A percentile compares a stretch with the other conserved stretches of the same genome.
These are phyloP conservation scores for Myiothlypis chrysogaster DNA, from an alignment of 2,797 vertebrate genomes.

Conservation along the genomic window DNA sequence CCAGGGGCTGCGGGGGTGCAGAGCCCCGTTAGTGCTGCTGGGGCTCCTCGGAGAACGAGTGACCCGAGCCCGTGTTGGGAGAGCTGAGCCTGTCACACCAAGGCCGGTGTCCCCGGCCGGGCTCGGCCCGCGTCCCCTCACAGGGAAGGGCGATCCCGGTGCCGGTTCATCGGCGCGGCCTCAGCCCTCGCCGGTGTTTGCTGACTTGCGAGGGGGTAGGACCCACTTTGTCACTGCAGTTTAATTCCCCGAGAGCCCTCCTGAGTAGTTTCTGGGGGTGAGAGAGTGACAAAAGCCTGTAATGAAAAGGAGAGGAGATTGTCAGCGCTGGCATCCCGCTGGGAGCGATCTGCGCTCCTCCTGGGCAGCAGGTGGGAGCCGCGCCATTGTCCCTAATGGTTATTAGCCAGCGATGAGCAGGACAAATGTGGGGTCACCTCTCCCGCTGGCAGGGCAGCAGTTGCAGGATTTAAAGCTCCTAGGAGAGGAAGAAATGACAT, in stretches of 20 bases:
- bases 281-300: constrained; percentile 25
- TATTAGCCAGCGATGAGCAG: constrained; percentile 86
- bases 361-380: constrained; percentile 89
- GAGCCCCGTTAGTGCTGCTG: rapidly evolving
- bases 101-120: rapidly evolving
- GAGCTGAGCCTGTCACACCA: rapidly evolving
- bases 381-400: constrained; percentile 81
- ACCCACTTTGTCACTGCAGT: not conserved
- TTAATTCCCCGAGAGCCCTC: constrained; percentile 30
- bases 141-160: rapidly evolving
- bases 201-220: not conserved
- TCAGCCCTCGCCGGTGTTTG: not conserved
- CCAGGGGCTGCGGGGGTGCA: rapidly evolving
- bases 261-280: constrained; percentile 14
- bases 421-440: constrained; percentile 84
- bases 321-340: constrained; percentile 61
- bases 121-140: not conserved
- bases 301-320: constrained; percentile 68
- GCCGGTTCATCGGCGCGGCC: not conserved
- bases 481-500: constrained; percentile 76
- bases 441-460: constrained; percentile 84
- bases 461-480: constrained; percentile 77
- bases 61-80: rapidly evolving
- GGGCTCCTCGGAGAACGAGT: not conserved
- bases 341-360: constrained; percentile 71